These are phyloP conservation scores for Nematolebias whitei DNA, from an alignment of 2,113 vertebrate species.

Conservation along the genomic window DNA sequence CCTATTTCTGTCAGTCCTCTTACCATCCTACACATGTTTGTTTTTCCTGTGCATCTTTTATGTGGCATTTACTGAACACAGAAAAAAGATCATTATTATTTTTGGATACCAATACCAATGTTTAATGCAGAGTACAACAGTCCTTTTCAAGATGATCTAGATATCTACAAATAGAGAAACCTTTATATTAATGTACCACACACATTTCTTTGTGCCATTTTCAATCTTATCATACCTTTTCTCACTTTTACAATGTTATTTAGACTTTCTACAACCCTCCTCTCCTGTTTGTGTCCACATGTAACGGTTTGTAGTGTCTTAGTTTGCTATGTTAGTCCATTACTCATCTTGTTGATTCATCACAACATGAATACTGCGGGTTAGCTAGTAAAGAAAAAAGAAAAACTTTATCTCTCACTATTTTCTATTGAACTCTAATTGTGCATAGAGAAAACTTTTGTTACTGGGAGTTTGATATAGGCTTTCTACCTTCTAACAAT, in stretches of 20 bases:
- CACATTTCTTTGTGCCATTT: not conserved
- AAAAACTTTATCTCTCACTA: not conserved
- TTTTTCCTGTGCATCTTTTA: not conserved
- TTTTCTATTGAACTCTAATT: too few species aligned
- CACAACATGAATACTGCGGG: too few species aligned
- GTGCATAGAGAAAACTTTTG: too few species aligned
- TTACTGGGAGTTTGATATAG: too few species aligned
- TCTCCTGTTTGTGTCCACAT: not conserved
- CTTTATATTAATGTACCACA: too few species aligned
- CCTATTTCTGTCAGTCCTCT: slow-evolving; percentile 4
- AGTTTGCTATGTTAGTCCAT: not conserved
- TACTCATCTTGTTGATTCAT: too few species aligned
- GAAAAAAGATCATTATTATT: not conserved
- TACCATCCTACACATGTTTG: slow-evolving; percentile 3
- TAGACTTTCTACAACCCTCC: not conserved
- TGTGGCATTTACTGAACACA: not conserved
- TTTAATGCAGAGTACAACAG: too few species aligned
- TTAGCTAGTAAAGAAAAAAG: not conserved
- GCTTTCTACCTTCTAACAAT: too few species aligned
- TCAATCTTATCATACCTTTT: slow-evolving; percentile 6
- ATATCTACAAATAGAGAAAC: too few species aligned
- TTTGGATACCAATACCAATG: too few species aligned
- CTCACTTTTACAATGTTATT: slow-evolving; percentile 16
- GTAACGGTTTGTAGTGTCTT: slow-evolving; percentile 8
- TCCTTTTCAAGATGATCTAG: too few species aligned